Percentiles rank a stretch among this genome's conserved stretches.
These are phyloP conservation scores for Syngnathus floridae DNA, from an alignment of 2,113 vertebrate species.

Conservation along the genomic window DNA sequence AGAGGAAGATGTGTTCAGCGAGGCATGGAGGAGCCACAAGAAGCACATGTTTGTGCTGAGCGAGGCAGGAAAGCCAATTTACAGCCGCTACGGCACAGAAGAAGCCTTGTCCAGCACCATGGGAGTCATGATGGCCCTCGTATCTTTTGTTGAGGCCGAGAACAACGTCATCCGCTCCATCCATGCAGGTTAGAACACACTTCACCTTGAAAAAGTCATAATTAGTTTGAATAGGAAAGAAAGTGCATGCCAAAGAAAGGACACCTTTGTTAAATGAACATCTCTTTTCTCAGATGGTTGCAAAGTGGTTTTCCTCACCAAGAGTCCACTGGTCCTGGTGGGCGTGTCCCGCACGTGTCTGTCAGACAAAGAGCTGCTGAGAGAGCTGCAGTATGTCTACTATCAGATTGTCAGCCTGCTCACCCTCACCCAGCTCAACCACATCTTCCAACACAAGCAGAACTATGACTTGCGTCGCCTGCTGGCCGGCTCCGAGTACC, in stretches of 20 bases:
- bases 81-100: constrained; percentile 91
- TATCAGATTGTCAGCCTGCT: constrained; percentile 96
- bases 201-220: not conserved
- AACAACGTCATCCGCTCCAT: constrained; percentile 94
- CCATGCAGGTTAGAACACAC: constrained; percentile 81
- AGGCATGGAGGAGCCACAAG: constrained; percentile 84
- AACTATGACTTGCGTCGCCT: constrained; percentile 94
- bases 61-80: constrained; percentile 94
- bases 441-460: constrained; percentile 93
- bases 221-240: no score
- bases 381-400: constrained; percentile 95
- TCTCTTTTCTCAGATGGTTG: constrained; percentile 77
- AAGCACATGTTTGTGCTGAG: constrained; percentile 96
- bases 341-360: constrained; percentile 83
- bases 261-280: no score
- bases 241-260: no score
- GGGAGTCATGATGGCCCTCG: constrained; percentile 96
- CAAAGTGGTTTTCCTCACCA: constrained; percentile 90
- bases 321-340: constrained; percentile 90
- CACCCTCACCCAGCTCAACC: constrained; percentile 90
- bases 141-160: constrained; percentile 88
- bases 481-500: constrained; percentile 88
- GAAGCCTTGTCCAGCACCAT: constrained; percentile 95
- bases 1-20: constrained; percentile 79
- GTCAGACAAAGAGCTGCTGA: constrained; percentile 86